These are phyloP conservation scores for Phalacrocorax pelagicus DNA, from an alignment of 2,113 vertebrate genomes.

Conservation along the genomic window DNA sequence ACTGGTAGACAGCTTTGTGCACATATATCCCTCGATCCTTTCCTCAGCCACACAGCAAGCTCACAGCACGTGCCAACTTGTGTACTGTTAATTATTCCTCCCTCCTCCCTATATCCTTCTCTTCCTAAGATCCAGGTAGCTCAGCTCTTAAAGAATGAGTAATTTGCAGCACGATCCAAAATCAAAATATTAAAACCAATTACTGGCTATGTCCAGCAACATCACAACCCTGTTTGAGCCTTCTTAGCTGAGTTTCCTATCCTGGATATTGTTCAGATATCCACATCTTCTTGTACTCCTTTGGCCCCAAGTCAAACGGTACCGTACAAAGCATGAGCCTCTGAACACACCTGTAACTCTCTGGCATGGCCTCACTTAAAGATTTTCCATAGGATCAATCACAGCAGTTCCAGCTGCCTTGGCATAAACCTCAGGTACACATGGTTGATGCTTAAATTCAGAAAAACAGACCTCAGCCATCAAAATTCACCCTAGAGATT, in stretches of 20 bases:
- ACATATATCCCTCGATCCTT: background rate
- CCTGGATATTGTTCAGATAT: background rate
- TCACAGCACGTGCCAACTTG: background rate
- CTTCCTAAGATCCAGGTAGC: background rate
- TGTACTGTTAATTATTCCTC: background rate
- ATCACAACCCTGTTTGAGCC: background rate
- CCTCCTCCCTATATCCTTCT: background rate
- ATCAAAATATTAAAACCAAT: background rate
- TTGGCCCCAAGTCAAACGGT: background rate
- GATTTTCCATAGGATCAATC: background rate
- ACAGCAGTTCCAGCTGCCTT: background rate
- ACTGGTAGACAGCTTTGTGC: background rate
- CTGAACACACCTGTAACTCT: background rate
- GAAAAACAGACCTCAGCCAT: constrained; percentile 13
- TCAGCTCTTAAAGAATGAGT: background rate
- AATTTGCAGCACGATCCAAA: background rate
- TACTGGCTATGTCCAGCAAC: background rate
- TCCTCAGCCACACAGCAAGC: background rate
- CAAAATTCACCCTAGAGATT: background rate
- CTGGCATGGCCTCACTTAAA: background rate
- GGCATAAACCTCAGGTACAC: background rate
- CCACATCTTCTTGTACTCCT: background rate
- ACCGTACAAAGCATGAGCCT: background rate
- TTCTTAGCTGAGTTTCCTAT: background rate
- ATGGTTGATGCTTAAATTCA: background rate